Base-by-base conservation (phyloP, 23 tunicate species). In the Phallusia fumigata region DNA sequence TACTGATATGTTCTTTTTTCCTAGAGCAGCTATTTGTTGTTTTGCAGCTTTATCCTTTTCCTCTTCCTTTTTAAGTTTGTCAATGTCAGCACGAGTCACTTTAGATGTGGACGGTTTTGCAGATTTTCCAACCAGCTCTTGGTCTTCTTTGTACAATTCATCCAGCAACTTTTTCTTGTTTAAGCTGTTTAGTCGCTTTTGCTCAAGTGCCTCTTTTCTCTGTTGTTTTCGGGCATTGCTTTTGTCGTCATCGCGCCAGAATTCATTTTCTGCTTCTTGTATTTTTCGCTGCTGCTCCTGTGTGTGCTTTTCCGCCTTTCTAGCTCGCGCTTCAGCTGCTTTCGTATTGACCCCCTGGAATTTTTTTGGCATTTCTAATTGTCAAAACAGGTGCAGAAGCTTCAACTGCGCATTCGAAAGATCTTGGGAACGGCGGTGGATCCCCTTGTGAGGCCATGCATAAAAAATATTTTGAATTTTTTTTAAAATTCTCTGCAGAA, bases 171-270 rank as follows among this genome's bases (percentile, higher is more conserved):
- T 91, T 52, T 96, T 96, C 74, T 82, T 87, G 77, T 87, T 85
- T 21, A 91, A 21, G 36, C 65, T 80, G 31, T 88, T 88, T 31
- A 81, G 18, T 22, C 87, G 82, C 52, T 96, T 96, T 75, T 84
- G 74, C 53, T 90, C 99, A 53, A 84, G 90, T 11, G 87, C 96
- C 5, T 82, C 90, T 80, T 91, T 91, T 47, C 99, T 65, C 64
- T 91, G 84, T 69, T 87, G 87, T 85, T 96, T 96, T 52, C 77
- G 77, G 21, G 79, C 73, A 6, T 76, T 77, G 32, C 75, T 86
- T 79, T 91, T 91, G 84, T 96, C 84, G 64, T 90, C 90, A 75
- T 96, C 99, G 19, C 52, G 90, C 99, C 99, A 96, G 35, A 53
- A 84, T 11, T 79, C 90, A 64, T 96, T 97, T 82, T 96, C 96